Evolutionary conservation across 2,797 vertebrate species (phyloP).

Genomic region (Muraenolepis orangiensis): DNA sequence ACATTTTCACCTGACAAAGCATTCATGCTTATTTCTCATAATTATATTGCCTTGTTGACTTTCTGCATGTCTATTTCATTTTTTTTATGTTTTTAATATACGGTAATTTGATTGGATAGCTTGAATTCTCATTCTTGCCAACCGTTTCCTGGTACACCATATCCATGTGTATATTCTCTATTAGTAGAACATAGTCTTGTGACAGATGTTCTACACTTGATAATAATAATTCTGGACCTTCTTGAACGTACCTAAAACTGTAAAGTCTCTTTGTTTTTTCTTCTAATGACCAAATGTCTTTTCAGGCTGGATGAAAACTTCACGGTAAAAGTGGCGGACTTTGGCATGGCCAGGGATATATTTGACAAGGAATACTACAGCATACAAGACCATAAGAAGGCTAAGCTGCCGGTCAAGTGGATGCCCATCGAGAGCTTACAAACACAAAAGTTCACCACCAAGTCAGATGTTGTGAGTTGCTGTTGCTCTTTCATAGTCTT

Average conservation of each 20-base stretch:
- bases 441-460: constrained; percentile 94
- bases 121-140: too few relatives aligned
- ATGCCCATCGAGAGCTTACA: constrained; percentile 97
- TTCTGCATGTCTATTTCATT: too few relatives aligned
- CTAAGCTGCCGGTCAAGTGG: constrained; percentile 95
- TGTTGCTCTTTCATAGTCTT: not conserved
- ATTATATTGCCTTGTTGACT: not conserved
- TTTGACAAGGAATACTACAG: constrained; percentile 97
- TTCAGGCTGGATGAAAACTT: constrained; percentile 89
- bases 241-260: not conserved
- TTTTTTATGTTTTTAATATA: too few relatives aligned
- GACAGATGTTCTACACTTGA: too few relatives aligned
- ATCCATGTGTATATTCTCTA: too few relatives aligned
- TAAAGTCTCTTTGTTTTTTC: not conserved
- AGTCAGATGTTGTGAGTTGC: constrained; percentile 91
- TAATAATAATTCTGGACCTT: too few relatives aligned
- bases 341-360: constrained; percentile 89
- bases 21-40: not conserved
- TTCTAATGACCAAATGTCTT: not conserved
- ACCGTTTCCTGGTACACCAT: too few relatives aligned
- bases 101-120: too few relatives aligned
- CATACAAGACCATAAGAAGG: constrained; percentile 79
- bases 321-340: constrained; percentile 95
- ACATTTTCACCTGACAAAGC: not conserved
- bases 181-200: too few relatives aligned